A percentile compares a stretch with the other conserved stretches of the same genome.
These are phyloP conservation scores for Microcebus jonahi DNA, from an alignment of 2,113 vertebrate species.

Conservation along the genomic window DNA sequence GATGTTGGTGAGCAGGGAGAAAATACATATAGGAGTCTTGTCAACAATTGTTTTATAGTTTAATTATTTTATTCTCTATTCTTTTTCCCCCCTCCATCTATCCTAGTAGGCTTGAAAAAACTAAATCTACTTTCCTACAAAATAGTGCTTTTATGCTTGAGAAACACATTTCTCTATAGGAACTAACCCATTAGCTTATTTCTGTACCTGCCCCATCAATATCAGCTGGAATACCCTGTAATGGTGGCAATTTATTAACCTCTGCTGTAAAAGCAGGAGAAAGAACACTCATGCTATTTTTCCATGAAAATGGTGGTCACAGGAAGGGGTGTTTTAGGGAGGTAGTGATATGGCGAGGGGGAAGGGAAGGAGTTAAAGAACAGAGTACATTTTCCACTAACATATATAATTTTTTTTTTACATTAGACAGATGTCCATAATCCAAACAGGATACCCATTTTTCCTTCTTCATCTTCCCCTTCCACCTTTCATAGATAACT, in stretches of 20 bases:
- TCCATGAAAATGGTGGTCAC: slow-evolving; percentile 21
- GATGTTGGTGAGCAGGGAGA: not conserved
- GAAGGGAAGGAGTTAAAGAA: not conserved
- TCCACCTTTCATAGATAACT: not conserved
- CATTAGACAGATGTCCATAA: not conserved
- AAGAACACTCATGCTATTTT: slow-evolving; percentile 26
- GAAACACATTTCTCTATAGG: slow-evolving; percentile 19
- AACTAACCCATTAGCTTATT: slow-evolving; percentile 58
- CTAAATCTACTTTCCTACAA: not conserved
- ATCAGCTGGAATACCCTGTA: slow-evolving; percentile 26
- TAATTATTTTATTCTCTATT: slow-evolving; percentile 47
- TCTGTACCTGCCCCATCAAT: slow-evolving; percentile 49
- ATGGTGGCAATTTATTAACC: slow-evolving; percentile 57
- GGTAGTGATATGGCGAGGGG: not conserved
- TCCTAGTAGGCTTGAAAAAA: not conserved
- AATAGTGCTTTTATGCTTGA: not conserved
- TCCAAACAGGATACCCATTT: not conserved
- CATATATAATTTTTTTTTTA: not conserved
- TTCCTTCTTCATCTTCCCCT: not conserved
- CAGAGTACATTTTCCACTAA: not conserved
- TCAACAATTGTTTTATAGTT: slow-evolving; percentile 48
- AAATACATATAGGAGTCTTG: not conserved
- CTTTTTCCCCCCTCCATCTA: not conserved
- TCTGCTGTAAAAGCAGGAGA: slow-evolving; percentile 12
- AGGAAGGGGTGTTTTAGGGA: not conserved